phyloP scores from a whole-genome alignment of 2,888 invertebrate species.

The Busseola fusca region DNA sequence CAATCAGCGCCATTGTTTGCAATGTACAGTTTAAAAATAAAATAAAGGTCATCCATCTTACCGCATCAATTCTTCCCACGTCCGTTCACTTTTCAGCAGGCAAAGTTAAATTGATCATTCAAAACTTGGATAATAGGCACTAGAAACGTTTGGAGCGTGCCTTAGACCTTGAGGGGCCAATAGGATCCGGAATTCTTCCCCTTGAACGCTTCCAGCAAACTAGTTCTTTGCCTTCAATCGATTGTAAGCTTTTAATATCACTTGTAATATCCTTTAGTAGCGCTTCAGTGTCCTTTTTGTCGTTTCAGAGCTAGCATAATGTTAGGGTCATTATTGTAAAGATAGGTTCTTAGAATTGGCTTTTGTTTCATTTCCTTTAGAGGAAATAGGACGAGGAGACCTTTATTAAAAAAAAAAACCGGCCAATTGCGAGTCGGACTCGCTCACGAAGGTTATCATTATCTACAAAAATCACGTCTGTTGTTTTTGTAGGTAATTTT shows the following conservation, averaged over 20 bases:
- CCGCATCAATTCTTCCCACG: constrained; percentile 64
- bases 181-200: constrained; percentile 59
- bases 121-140: constrained; percentile 76
- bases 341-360: constrained; percentile 18
- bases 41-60: constrained; percentile 22
- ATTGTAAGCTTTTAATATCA: constrained; percentile 51
- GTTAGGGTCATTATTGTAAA: constrained; percentile 12
- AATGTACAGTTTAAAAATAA: background rate
- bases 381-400: constrained; percentile 13
- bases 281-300: constrained; percentile 14
- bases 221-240: constrained; percentile 52
- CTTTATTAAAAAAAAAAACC: background rate
- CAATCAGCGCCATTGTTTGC: no score
- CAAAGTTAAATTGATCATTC: constrained; percentile 81
- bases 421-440: no score
- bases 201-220: constrained; percentile 46
- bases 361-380: constrained; percentile 35
- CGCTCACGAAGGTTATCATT: no score
- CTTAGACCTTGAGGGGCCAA: constrained; percentile 62
- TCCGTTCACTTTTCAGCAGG: constrained; percentile 62
- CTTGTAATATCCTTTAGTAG: constrained; percentile 22
- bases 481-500: no score
- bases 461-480: no score
- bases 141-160: constrained; percentile 66
- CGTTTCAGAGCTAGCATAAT: constrained; percentile 8